Evolutionary conservation across 2,888 invertebrate genomes (phyloP).

Genomic region (Eupithecia abbreviata): DNA sequence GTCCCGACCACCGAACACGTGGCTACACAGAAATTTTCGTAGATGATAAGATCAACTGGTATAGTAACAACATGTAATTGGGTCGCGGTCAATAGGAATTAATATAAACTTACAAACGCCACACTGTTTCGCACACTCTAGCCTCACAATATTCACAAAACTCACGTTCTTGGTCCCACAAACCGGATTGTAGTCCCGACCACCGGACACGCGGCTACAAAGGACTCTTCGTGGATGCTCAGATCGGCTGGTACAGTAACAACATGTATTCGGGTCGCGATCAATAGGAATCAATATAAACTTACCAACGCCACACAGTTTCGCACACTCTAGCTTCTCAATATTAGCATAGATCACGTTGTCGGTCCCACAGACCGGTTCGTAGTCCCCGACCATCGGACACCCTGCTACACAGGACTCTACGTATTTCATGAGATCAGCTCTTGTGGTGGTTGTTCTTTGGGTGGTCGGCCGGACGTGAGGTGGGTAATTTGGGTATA

Average conservation of each 20-base stretch:
- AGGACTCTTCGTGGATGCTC: neutral
- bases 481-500: neutral
- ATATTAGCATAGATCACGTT: conserved; percentile 27
- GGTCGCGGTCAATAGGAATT: neutral
- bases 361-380: conserved; percentile 33
- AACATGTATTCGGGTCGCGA: neutral
- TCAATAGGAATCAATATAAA: neutral
- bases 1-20: neutral
- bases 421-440: neutral
- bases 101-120: conserved; percentile 27
- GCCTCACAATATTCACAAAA: conserved; percentile 17
- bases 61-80: too few species aligned
- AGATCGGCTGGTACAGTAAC: neutral
- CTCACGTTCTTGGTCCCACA: conserved; percentile 29
- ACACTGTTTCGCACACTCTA: conserved; percentile 27
- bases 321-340: conserved; percentile 27
- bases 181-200: conserved; percentile 21
- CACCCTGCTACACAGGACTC: conserved; percentile 17
- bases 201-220: conserved; percentile 1
- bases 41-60: too few species aligned
- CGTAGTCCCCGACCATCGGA: conserved; percentile 10
- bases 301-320: conserved; percentile 30
- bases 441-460: neutral
- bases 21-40: too few species aligned
- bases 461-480: neutral